These are phyloP conservation scores for Blastobasis lacticolella DNA, from an alignment of 2,888 invertebrate genomes.

Conservation along the genomic window DNA sequence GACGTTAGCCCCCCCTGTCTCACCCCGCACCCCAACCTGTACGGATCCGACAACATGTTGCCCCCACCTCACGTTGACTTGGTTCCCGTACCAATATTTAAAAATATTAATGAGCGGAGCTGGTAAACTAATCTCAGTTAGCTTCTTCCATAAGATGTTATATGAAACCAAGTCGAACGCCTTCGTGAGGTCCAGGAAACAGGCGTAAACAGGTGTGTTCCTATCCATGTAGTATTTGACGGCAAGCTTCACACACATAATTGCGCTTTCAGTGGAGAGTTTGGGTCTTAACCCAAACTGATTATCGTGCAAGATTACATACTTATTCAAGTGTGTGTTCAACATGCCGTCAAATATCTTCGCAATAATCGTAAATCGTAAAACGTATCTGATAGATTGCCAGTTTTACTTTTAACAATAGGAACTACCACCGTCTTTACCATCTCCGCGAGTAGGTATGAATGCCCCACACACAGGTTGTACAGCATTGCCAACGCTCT, in stretches of 20 bases:
- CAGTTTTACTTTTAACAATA: conserved; percentile 10
- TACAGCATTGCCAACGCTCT: neutral
- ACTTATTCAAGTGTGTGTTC: neutral
- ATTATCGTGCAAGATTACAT: neutral
- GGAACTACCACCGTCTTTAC: conserved; percentile 10
- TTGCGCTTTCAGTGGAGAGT: conserved; percentile 1
- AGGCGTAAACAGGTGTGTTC: neutral
- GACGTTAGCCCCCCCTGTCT: conserved; percentile 20
- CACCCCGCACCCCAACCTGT: conserved; percentile 15
- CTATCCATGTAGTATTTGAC: neutral
- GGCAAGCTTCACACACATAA: neutral
- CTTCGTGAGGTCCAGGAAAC: neutral
- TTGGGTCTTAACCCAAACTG: conserved; percentile 1
- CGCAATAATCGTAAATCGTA: conserved; percentile 4
- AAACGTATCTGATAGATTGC: neutral
- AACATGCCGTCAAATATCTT: conserved; percentile 6
- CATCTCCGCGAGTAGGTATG: neutral
- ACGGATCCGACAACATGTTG: conserved; percentile 6
- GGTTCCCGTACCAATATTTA: conserved; percentile 11
- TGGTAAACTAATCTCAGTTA: neutral
- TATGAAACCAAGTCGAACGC: neutral
- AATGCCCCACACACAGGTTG: neutral
- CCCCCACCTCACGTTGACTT: conserved; percentile 15
- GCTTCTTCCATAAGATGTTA: conserved; percentile 7
- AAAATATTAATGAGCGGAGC: neutral